These are phyloP conservation scores for Cryptoleucopteryx plumbea DNA, from an alignment of 2,113 vertebrate species.

Conservation along the genomic window DNA sequence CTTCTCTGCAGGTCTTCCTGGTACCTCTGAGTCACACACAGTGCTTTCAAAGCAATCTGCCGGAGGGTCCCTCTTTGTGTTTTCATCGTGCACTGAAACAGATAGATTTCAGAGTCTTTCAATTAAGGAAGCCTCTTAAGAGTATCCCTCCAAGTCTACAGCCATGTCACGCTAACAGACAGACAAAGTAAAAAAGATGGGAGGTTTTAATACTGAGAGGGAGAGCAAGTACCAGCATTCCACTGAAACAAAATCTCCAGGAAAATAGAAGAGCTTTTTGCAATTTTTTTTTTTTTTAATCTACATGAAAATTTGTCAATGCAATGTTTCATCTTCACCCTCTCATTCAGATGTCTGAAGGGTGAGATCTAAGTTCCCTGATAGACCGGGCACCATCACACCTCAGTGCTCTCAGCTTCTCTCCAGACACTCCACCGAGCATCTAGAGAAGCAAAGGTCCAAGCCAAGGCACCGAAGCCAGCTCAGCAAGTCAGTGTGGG, in stretches of 20 bases:
- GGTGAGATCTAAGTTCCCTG: neutral
- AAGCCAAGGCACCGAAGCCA: neutral
- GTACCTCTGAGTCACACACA: neutral
- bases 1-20: neutral
- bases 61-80: neutral
- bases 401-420: neutral
- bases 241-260: neutral
- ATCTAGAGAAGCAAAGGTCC: neutral
- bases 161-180: rapidly evolving
- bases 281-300: neutral
- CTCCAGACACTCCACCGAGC: neutral
- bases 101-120: neutral
- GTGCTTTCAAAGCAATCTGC: neutral
- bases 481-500: neutral
- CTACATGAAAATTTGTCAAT: neutral
- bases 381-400: neutral
- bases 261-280: neutral
- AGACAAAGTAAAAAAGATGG: too few species aligned
- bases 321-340: neutral
- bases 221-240: too few species aligned
- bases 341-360: neutral
- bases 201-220: neutral
- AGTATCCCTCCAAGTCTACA: neutral
- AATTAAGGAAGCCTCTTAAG: neutral
- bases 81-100: neutral